Base-by-base conservation (phyloP, 2,797 vertebrate species). In the Miichthys miiuy region DNA sequence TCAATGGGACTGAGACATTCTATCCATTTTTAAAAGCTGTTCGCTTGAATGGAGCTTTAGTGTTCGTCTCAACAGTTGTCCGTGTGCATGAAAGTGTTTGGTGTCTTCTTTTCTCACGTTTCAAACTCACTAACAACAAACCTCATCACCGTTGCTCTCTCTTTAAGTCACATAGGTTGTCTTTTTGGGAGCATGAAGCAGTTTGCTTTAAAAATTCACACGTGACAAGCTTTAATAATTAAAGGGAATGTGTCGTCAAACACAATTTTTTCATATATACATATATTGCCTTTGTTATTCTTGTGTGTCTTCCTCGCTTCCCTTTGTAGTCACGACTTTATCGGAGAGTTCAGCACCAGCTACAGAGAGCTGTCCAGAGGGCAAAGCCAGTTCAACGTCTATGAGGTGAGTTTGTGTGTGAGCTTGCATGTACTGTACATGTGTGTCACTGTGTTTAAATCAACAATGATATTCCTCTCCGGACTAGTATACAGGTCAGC, bases 341-440 rank as follows among this genome's bases (percentile, higher is more conserved):
- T 99, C 0, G 98, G 98, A 44, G 98, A 99, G 92, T 99, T 99
- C 94, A 98, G 97, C 91, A 99, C 98, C 88, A 99, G 97, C 92
- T 99, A 98, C 91, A 97, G 97, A 83, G 98, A 99, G 81, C 79
- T 99, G 51, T 98, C 98, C 0, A 95, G 97, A 93, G 98, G 98
- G 5, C 98, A 99, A 34, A 99, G 97, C 81, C 98, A 99, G 83
- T 99, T 99, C 94, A 99, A 99, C 0, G 96, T 99, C 23, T 99
- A 99, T 90, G 97, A 99, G 96, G 98, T 98, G 91, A 93, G 94
- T 60, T 10, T 66, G 25, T 56, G 25, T n/a, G 30, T 23, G 17
- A 17, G 23, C 21, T 30, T 62, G 21, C 18, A 23, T 21, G 21
- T 54, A 9, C 5, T 21, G 21, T 57, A 6, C 5, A 9, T 2